A percentile compares a stretch with the other conserved stretches of the same genome.
Evolutionary conservation across 2,888 invertebrate genomes (phyloP).

Genomic region (Pasiphila rectangulata): DNA sequence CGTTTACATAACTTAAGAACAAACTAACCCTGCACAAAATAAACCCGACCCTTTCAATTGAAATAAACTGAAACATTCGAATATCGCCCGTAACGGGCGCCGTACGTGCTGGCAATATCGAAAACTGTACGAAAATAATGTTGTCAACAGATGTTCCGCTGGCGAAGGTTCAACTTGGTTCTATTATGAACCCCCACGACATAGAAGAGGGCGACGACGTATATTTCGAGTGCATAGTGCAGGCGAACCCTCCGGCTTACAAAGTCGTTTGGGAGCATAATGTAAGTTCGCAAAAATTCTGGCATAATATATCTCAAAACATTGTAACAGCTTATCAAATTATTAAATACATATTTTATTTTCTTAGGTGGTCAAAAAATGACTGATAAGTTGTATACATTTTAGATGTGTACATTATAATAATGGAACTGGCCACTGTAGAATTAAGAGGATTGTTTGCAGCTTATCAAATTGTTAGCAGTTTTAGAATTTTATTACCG

Average conservation of each 20-base stretch:
- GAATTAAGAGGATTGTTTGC: too few species aligned
- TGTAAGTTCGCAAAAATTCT: slow-evolving; percentile 52
- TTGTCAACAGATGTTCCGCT: slow-evolving; percentile 62
- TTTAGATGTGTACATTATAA: too few species aligned
- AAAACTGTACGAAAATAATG: slow-evolving; percentile 11
- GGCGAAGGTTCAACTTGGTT: slow-evolving; percentile 53
- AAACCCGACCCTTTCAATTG: slow-evolving; percentile 2
- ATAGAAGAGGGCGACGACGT: slow-evolving; percentile 77
- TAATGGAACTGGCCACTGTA: too few species aligned
- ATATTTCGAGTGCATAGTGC: slow-evolving; percentile 73
- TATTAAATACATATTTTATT: too few species aligned
- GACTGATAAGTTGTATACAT: too few species aligned
- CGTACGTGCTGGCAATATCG: slow-evolving; percentile 8
- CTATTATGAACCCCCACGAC: slow-evolving; percentile 71
- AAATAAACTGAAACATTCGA: slow-evolving; percentile 13
- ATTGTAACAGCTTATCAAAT: too few species aligned
- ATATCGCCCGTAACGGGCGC: slow-evolving; percentile 1
- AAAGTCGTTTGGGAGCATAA: slow-evolving; percentile 79
- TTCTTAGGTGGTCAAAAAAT: too few species aligned
- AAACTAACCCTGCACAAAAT: not conserved
- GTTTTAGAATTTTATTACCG: too few species aligned
- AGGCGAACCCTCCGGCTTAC: slow-evolving; percentile 74
- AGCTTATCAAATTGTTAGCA: too few species aligned
- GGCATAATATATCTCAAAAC: too few species aligned
- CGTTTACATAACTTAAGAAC: too few species aligned